These are phyloP conservation scores for Sardinella longiceps DNA, from an alignment of 2,797 vertebrate genomes.

Conservation along the genomic window DNA sequence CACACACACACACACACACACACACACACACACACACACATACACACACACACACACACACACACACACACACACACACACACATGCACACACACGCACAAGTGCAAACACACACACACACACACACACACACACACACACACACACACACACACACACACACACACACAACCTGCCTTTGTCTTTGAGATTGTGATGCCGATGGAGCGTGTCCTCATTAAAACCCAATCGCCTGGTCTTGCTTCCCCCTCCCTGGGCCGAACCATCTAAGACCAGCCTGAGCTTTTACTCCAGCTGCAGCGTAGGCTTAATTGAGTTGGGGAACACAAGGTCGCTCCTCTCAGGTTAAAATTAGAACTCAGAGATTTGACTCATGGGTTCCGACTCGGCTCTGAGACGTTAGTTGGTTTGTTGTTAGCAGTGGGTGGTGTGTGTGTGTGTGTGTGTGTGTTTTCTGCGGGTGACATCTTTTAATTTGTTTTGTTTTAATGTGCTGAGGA, in stretches of 20 bases:
- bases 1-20: no score
- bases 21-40: no score
- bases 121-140: no score
- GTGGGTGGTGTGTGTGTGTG: neutral
- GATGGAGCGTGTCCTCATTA: constrained; percentile 6
- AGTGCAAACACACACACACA: no score
- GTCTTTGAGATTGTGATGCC: neutral
- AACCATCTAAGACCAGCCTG: no score
- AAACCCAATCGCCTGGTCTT: neutral
- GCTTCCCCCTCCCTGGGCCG: neutral
- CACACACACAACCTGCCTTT: neutral
- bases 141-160: no score
- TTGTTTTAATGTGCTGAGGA: neutral
- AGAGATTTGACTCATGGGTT: neutral
- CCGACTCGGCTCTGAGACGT: neutral
- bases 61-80: no score
- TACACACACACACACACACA: no score
- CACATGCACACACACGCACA: no score
- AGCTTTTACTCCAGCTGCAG: neutral
- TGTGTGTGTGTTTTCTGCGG: neutral
- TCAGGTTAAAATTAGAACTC: neutral
- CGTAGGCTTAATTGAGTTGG: neutral
- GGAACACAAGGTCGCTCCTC: neutral
- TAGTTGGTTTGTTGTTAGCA: neutral
- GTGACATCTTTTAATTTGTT: neutral